A percentile compares a stretch with the other conserved stretches of the same genome.
These are phyloP conservation scores for Galemys pyrenaicus DNA, from an alignment of 2,113 vertebrate genomes.

Conservation along the genomic window DNA sequence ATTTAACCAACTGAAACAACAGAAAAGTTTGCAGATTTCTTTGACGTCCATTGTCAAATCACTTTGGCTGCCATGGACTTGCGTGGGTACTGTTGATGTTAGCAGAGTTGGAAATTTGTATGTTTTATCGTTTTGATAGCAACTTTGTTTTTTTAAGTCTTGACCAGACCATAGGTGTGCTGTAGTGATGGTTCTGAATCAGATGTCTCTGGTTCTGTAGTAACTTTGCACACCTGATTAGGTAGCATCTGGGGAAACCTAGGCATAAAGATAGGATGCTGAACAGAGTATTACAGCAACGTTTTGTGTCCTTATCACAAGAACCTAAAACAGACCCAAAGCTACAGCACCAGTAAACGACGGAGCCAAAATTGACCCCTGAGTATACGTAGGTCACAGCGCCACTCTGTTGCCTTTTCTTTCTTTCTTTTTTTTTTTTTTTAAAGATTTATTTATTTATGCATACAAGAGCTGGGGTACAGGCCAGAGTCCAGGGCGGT, in stretches of 20 bases:
- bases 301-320: accelerated
- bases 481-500: too few species aligned
- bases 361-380: background rate
- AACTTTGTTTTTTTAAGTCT: background rate
- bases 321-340: background rate
- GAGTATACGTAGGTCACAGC: accelerated
- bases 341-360: background rate
- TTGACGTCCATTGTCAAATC: accelerated
- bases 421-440: too few species aligned
- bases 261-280: background rate
- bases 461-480: too few species aligned
- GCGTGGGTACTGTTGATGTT: background rate
- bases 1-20: background rate
- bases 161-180: background rate
- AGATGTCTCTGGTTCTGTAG: accelerated
- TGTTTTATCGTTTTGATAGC: background rate
- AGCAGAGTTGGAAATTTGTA: background rate
- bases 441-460: too few species aligned
- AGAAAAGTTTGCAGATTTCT: background rate
- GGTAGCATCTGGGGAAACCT: background rate
- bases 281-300: background rate
- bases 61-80: accelerated
- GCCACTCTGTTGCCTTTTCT: accelerated
- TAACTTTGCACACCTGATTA: background rate
- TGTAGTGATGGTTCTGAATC: accelerated